A percentile compares a stretch with the other conserved stretches of the same genome.
Conservation (phyloP, 2,113 vertebrate species). For the Festucalex cinctus region DNA sequence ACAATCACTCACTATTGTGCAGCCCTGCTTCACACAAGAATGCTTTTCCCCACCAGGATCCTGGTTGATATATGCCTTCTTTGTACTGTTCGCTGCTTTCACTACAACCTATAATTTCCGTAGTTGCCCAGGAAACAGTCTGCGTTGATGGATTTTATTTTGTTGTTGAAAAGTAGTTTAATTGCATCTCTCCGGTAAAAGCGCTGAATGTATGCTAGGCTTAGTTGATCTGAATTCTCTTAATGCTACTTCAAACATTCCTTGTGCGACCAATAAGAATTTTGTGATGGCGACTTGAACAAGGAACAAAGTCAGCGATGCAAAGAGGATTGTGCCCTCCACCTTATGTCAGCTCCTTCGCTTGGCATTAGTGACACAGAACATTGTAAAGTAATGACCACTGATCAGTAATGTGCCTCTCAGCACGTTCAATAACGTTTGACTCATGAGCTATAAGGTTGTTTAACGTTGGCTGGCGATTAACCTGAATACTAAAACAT, state of each 20-base stretch:
- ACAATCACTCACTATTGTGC: not conserved
- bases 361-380: not conserved
- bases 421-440: not conserved
- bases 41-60: not conserved
- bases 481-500: too few species aligned
- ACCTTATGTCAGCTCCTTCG: not conserved
- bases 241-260: too few species aligned
- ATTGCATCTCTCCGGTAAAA: not conserved
- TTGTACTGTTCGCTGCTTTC: not conserved
- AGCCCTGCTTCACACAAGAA: not conserved
- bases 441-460: constrained; percentile 20
- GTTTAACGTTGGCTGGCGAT: constrained; percentile 3
- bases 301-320: too few species aligned
- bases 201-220: not conserved
- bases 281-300: too few species aligned
- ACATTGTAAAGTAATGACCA: constrained; percentile 13
- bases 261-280: too few species aligned
- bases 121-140: not conserved
- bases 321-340: too few species aligned
- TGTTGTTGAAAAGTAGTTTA: not conserved
- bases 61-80: not conserved
- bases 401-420: constrained; percentile 16
- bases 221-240: not conserved
- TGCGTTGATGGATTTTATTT: not conserved
- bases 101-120: not conserved